Evolutionary conservation across 2,888 invertebrate genomes (phyloP), one percentile per base, ranked within the genome.

Genomic region (Euclidia mi): DNA sequence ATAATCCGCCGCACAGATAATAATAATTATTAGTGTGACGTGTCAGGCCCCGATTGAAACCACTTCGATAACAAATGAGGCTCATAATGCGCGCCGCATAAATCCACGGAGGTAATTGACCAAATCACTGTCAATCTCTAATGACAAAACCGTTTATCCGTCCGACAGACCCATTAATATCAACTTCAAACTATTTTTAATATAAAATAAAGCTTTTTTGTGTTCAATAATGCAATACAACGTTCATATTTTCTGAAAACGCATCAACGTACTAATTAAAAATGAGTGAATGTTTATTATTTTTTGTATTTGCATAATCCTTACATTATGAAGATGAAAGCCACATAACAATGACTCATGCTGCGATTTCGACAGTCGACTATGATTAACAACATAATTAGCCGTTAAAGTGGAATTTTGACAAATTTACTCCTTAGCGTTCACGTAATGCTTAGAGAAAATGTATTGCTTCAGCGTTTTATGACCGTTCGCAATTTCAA

Each of bases 71-170:
- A 69, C 56, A 73, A 73, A 73, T 73, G 59, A 20, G 41, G 55
- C 53, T 52, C 65, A 70, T 71, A 65, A 73, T 62, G 60, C 38
- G 53, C 65, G 51, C 50, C 51, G 47, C 74, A 73, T 71, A 65
- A 71, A 71, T 71, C 49, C 51, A 59, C 17, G 43, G 50, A 56
- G 65, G 49, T 62, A 73, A 65, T 70, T 66, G 62, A 65, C 62
- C 74, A 59, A 71, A 71, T 73, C 74, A 71, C 65, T 71, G 74
- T 73, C 71, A 71, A 65, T 65, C 58, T 58, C 43, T 73, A 73
- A 71, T 73, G 74, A 73, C 59, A 47, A 52, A 59, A 45, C 51
- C 71, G 58, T 73, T 70, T 73, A 66, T 71, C 47, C 45, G 58
- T 42, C 32, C 40, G 47, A 65, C 59, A 32, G 53, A 25, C 11